These are phyloP conservation scores for Neoniphon sammara DNA, from an alignment of 2,797 vertebrate genomes.

Conservation along the genomic window DNA sequence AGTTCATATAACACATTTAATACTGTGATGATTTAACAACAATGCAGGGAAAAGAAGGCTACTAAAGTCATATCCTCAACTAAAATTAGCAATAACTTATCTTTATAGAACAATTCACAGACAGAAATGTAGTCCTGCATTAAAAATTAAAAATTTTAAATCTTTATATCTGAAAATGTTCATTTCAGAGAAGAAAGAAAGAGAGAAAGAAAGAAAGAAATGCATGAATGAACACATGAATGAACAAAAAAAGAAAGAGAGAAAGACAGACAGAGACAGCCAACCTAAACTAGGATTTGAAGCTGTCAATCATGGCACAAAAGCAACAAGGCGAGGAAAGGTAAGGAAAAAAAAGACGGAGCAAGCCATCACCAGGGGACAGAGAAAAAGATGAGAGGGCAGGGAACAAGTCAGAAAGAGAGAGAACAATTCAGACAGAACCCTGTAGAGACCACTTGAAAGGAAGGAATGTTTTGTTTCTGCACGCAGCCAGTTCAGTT, in stretches of 20 bases:
- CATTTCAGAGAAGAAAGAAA: too few species aligned
- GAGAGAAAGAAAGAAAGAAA: slow-evolving; percentile 8
- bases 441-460: slow-evolving; percentile 67
- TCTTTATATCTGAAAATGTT: too few species aligned
- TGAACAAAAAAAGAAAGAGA: background rate
- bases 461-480: slow-evolving; percentile 69
- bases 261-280: slow-evolving; percentile 26
- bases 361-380: slow-evolving; percentile 56
- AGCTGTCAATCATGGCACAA: slow-evolving; percentile 65
- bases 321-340: slow-evolving; percentile 53
- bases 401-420: slow-evolving; percentile 46
- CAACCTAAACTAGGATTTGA: slow-evolving; percentile 49
- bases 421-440: slow-evolving; percentile 51
- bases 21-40: too few species aligned
- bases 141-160: too few species aligned
- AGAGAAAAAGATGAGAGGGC: slow-evolving; percentile 45
- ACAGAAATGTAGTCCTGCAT: too few species aligned
- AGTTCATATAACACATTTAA: too few species aligned
- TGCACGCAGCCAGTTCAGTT: slow-evolving; percentile 69
- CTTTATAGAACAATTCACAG: too few species aligned
- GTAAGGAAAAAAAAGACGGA: slow-evolving; percentile 44
- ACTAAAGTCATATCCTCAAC: too few species aligned
- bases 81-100: too few species aligned
- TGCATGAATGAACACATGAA: slow-evolving; percentile 16
- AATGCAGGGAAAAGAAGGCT: too few species aligned